A percentile compares a stretch with the other conserved stretches of the same genome.
Conservation (phyloP, 2,888 invertebrate species). For the Diarsia brunnea region DNA sequence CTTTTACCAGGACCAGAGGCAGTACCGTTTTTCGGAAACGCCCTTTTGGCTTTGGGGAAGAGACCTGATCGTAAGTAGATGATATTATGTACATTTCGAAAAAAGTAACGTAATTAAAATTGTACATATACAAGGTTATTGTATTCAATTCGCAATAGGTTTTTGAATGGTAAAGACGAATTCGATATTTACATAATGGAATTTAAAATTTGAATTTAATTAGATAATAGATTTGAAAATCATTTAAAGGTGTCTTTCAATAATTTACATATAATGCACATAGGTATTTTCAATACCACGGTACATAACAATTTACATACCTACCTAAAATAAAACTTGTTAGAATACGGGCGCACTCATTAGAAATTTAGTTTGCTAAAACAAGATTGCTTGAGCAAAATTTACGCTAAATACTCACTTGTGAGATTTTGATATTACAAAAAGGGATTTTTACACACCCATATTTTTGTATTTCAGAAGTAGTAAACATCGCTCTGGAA, state of each 20-base stretch:
- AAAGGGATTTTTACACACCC: not conserved
- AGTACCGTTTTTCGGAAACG: slow-evolving; percentile 93
- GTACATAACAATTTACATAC: not conserved
- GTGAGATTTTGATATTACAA: not conserved
- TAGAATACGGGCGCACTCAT: not conserved
- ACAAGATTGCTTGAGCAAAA: not conserved
- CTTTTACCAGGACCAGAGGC: slow-evolving; percentile 93
- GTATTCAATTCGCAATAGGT: not conserved
- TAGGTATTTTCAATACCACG: not conserved
- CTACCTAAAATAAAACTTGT: not conserved
- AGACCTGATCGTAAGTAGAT: slow-evolving; percentile 89
- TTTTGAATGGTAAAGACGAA: not conserved
- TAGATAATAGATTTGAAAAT: not conserved
- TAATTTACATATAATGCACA: not conserved
- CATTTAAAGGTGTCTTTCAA: not conserved
- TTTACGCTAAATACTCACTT: not conserved
- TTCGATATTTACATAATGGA: not conserved
- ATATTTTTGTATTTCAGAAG: slow-evolving; percentile 35
- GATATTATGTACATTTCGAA: not conserved
- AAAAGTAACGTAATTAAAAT: not conserved
- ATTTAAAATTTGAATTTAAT: not conserved
- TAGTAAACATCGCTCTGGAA: slow-evolving; percentile 18
- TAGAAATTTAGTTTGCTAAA: not conserved
- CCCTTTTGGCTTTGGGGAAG: slow-evolving; percentile 91
- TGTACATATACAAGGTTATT: no score